A percentile compares a stretch with the other conserved stretches of the same genome.
Evolutionary conservation across 2,888 invertebrate genomes (phyloP).

Genomic region (Synergus laeviventris): DNA sequence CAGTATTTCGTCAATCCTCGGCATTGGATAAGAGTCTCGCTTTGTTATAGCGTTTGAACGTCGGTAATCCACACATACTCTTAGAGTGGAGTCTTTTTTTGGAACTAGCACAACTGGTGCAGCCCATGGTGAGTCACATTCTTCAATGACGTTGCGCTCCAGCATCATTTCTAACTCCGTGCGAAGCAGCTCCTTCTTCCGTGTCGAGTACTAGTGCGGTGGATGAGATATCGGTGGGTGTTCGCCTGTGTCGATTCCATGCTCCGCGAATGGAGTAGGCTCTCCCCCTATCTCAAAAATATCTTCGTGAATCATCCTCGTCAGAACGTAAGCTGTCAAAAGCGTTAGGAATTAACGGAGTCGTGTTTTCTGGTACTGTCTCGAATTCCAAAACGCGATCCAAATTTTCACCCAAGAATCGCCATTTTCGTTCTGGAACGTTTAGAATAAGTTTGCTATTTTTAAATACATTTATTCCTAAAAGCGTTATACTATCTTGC

Average conservation of each 20-base stretch:
- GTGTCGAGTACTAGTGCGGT: background rate
- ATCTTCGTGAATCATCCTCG: background rate
- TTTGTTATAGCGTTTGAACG: background rate
- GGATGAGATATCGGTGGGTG: background rate
- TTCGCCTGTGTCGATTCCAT: background rate
- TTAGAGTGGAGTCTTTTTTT: slow-evolving; percentile 62
- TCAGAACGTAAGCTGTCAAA: background rate
- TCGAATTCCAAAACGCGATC: no score
- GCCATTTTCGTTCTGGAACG: background rate
- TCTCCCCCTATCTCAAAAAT: background rate
- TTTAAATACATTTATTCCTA: no score
- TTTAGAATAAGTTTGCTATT: background rate
- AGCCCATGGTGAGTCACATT: slow-evolving; percentile 70
- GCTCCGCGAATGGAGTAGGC: background rate
- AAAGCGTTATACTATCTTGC: background rate
- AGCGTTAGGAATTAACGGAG: no score
- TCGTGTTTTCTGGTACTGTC: no score
- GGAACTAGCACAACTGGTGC: slow-evolving; percentile 68
- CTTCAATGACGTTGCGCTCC: slow-evolving; percentile 53
- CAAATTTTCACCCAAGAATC: background rate
- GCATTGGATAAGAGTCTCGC: no score
- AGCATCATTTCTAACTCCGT: background rate
- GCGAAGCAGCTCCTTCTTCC: background rate
- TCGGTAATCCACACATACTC: slow-evolving; percentile 60
- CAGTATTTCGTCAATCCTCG: no score